These are phyloP conservation scores for Gadopsis bispinosus DNA, from an alignment of 2,797 vertebrate genomes.

Conservation along the genomic window DNA sequence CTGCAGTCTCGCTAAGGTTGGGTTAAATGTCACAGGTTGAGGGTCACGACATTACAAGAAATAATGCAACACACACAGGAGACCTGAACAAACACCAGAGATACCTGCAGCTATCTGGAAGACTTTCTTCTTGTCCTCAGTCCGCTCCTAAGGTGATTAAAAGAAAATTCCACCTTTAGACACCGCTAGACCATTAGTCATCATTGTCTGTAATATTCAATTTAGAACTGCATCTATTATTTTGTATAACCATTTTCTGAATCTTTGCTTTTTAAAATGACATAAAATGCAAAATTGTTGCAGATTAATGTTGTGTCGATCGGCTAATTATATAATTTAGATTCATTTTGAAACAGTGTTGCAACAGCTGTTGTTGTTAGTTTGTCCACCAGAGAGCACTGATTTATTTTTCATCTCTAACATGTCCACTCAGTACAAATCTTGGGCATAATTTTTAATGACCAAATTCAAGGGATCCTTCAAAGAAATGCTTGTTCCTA, in stretches of 20 bases:
- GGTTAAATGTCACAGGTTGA: conserved; percentile 9
- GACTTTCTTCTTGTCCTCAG: conserved; percentile 96
- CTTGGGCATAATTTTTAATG: neutral
- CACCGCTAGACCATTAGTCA: neutral
- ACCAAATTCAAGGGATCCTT: neutral
- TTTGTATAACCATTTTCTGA: neutral
- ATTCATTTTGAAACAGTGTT: neutral
- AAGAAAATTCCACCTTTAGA: neutral
- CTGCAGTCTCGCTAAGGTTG: conserved; percentile 87
- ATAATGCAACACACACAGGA: neutral
- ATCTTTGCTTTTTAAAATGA: neutral
- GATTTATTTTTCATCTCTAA: neutral
- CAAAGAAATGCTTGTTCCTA: neutral
- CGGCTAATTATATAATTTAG: neutral
- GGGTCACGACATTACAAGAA: neutral
- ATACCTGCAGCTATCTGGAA: conserved; percentile 92
- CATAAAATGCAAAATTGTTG: neutral
- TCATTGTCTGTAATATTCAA: neutral
- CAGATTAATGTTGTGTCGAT: neutral
- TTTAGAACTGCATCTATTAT: neutral
- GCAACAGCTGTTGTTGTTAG: neutral
- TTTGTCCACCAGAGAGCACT: neutral
- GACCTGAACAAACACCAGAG: neutral
- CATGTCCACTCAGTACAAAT: neutral
- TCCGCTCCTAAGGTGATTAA: conserved; percentile 86